Base-by-base conservation (phyloP, 2,113 vertebrate genomes). In the Brachionichthys hirsutus region DNA sequence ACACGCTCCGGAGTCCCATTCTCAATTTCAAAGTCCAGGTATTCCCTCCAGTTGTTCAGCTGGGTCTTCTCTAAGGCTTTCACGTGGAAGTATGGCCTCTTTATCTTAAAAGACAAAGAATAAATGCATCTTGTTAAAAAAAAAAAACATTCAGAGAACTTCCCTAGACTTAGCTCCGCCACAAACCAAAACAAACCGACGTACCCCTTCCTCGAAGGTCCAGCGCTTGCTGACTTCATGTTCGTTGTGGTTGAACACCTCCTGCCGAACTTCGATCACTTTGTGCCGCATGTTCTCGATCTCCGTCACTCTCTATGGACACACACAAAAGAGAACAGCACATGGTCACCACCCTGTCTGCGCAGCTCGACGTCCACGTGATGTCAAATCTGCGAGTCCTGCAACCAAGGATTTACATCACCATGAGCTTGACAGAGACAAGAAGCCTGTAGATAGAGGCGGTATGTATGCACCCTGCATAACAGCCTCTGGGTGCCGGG, bases 211-310 rank as follows among this genome's bases (percentile, higher is more conserved):
- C 81, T 99, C 97, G 82, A 99, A 99, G 15, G 94, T 90, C 97
- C 97, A 99, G 43, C 97, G 93, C 85, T 98, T 98, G 91, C 95
- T 98, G 90, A 99, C 97, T 94, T 99, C 97, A 10, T 99, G 95
- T 54, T 99, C 97, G 17, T 99, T 99, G 87, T 96, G 95, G 91
- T 95, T 98, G 89, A 97, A 97, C 54, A 97, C 92, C 81, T 99
- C 97, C 77, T 99, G 97, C 5, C 98, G 95, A 41, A 92, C 90
- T 90, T 98, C 97, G 76, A 93, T 97, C 77, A 98, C 95, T 80
- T 95, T 94, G 80, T 99, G 96, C 61, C 97, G 93, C 97, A 99
- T 98, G 78, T 99, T 99, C 88, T 99, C 97, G 69, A 98, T 95
- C 93, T 99, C 97, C 1, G 97, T 98, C 85, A 98, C 92, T 7